These are phyloP conservation scores for Sigmodon hispidus DNA, from an alignment of 2,113 vertebrate genomes.

Conservation along the genomic window DNA sequence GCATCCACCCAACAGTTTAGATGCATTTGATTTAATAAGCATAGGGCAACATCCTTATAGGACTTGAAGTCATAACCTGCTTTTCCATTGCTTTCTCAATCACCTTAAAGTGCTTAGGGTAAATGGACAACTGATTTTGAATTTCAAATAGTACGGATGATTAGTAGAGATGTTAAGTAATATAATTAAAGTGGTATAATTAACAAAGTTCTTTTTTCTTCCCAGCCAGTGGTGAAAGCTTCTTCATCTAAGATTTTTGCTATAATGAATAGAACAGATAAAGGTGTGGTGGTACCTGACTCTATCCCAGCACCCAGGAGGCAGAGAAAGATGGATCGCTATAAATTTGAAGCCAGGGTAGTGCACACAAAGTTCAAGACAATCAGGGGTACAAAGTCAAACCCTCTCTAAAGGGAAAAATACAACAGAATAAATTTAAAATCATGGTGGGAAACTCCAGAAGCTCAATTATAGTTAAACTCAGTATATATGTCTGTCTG, in stretches of 20 bases:
- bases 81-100: neutral
- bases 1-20: neutral
- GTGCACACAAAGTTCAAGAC: neutral
- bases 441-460: neutral
- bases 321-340: no score
- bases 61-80: neutral
- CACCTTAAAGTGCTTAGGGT: neutral
- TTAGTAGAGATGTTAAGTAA: neutral
- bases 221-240: neutral
- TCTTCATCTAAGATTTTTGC: neutral
- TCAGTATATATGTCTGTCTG: neutral
- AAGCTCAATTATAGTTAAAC: neutral
- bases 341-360: no score
- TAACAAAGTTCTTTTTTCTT: neutral
- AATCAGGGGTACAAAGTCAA: no score
- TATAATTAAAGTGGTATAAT: neutral
- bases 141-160: neutral
- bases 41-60: neutral
- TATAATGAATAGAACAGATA: neutral
- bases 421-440: neutral
- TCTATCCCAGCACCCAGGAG: neutral
- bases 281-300: no score
- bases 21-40: neutral
- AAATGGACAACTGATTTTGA: neutral
- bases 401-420: neutral